phyloP scores from a whole-genome alignment of 2,797 vertebrate species.

The Myiothlypis coronata region DNA sequence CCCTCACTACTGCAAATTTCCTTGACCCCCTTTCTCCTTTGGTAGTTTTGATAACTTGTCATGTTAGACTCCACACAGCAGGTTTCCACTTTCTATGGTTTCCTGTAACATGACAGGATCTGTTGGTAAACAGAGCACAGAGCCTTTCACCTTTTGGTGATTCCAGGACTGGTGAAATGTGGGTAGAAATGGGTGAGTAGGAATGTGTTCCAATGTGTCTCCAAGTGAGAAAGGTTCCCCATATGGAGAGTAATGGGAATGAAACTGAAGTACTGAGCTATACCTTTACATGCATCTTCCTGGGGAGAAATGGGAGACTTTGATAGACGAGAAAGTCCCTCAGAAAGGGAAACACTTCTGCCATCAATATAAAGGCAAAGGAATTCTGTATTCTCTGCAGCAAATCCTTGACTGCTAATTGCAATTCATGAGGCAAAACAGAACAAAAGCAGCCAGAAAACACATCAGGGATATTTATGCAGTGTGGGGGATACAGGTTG shows the following conservation, averaged over 20 bases:
- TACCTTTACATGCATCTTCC: background rate
- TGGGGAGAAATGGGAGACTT: background rate
- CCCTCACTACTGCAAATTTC: background rate
- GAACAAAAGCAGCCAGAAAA: background rate
- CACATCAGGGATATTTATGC: background rate
- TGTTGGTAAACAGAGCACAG: background rate
- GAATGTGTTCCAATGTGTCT: background rate
- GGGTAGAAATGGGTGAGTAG: background rate
- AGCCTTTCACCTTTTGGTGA: background rate
- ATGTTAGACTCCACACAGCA: background rate
- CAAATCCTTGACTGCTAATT: background rate
- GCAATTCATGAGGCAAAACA: background rate
- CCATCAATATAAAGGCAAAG: background rate
- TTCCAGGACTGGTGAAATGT: background rate
- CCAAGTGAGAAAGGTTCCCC: background rate
- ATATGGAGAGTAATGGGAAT: background rate
- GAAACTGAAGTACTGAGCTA: background rate
- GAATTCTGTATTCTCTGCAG: background rate
- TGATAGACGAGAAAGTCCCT: background rate
- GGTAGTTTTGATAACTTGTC: background rate
- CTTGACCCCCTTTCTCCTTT: background rate
- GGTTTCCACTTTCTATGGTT: background rate
- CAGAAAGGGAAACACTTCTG: background rate
- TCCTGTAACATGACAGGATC: background rate
- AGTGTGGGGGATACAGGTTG: background rate